Evolutionary conservation across 2,797 vertebrate species (phyloP), one percentile per base, ranked within the genome.

Genomic region (Bradypodion ventrale): DNA sequence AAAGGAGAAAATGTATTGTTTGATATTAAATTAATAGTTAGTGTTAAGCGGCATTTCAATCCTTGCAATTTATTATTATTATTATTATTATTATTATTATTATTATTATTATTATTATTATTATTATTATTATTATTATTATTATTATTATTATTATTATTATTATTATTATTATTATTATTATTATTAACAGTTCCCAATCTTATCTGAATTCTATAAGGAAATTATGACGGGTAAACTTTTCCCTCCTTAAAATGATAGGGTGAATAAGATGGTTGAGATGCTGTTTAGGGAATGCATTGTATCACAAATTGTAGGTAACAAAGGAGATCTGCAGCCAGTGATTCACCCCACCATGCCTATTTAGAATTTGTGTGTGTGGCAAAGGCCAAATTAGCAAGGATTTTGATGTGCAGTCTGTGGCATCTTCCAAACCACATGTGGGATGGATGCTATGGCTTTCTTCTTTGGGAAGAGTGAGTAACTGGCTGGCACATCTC

Each of bases 391-490:
- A 85, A 85, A 85, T 85, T 85, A 76, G 65, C 70, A 76, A 81
- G 40, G 63, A 76, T 85, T 85, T 52, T 70, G 84, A 44, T 70
- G 40, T 52, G 19, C 73, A 74, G 44, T 85, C 69, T 79, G 77
- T 79, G 78, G 73, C 84, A 85, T 81, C 42, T 75, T 76, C 65
- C 78, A 85, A 81, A 70, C 52, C 84, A 80, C 63, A 80, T 46
- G 40, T 75, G 63, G 84, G 25, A 81, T 68, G 65, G 78, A 78
- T 78, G 42, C 32, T 62, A 62, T 73, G 83, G 85, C 62, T 80
- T 60, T 80, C 62, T 75, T 75, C 37, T 75, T 75, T 85, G 78
- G 84, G 78, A 85, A 85, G 78, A 23, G 62, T 85, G 84, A 80
- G 62, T 80, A 85, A 85, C 72, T 68, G 72, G 49, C 44, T 85